A percentile compares a stretch with the other conserved stretches of the same genome.
These are phyloP conservation scores for Lasioglossum villosulum DNA, from an alignment of 2,888 invertebrate species.

Conservation along the genomic window DNA sequence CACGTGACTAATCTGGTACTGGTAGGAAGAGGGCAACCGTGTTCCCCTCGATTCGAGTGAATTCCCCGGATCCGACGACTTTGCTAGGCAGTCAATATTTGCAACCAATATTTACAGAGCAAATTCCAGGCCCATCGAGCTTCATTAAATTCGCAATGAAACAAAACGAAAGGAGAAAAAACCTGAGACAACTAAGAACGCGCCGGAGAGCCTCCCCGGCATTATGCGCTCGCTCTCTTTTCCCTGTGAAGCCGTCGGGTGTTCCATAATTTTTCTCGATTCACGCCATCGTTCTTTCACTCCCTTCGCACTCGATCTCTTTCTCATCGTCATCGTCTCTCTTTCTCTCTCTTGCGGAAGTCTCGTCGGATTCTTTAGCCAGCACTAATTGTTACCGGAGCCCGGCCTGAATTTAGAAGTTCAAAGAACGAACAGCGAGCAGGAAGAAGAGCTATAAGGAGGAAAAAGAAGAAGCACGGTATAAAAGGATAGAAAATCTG, in stretches of 20 bases:
- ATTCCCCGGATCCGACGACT: no score
- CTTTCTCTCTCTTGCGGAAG: conserved; percentile 7
- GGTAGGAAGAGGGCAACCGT: no score
- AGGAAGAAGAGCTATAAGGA: conserved; percentile 2
- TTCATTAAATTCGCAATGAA: conserved; percentile 18
- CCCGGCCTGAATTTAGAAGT: conserved; percentile 53
- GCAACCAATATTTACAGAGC: conserved; percentile 5
- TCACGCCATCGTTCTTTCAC: not conserved
- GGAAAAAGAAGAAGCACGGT: not conserved
- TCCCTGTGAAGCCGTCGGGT: not conserved
- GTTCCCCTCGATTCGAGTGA: no score
- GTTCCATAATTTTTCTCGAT: conserved; percentile 40
- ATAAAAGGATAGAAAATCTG: not conserved
- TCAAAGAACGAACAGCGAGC: conserved; percentile 33
- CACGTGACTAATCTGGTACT: no score
- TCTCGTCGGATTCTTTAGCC: conserved; percentile 37
- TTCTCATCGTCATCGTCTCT: not conserved
- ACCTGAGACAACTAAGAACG: not conserved
- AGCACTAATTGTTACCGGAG: conserved; percentile 63
- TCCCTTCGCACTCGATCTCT: not conserved
- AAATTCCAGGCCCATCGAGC: conserved; percentile 11
- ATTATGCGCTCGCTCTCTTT: not conserved
- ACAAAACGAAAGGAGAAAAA: not conserved
- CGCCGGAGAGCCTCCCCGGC: not conserved
- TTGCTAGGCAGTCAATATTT: conserved; percentile 9